phyloP scores from a whole-genome alignment of 2,888 invertebrate genomes.

The Drosophila eohydei region DNA sequence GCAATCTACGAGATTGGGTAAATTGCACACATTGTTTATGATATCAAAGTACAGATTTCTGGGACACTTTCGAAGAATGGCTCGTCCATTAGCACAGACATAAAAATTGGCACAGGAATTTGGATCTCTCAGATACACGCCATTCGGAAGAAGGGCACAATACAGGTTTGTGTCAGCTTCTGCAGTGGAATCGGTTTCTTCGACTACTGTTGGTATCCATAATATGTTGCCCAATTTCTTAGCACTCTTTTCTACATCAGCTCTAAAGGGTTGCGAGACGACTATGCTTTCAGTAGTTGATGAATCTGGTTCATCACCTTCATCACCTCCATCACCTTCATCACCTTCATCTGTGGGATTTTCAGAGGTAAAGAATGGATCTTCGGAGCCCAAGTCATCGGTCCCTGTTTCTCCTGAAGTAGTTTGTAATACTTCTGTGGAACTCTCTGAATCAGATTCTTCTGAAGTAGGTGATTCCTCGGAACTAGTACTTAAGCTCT shows the following conservation, averaged over 20 bases:
- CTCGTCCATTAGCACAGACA: conserved; percentile 11
- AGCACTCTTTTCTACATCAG: background rate
- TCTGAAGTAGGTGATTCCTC: conserved; percentile 8
- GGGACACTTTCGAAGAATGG: conserved; percentile 6
- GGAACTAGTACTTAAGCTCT: background rate
- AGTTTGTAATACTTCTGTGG: background rate
- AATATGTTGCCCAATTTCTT: background rate
- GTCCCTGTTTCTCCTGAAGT: background rate
- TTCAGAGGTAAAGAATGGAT: background rate
- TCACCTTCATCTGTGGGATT: background rate
- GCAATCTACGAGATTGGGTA: conserved; percentile 7
- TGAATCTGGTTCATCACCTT: background rate
- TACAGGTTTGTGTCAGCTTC: background rate
- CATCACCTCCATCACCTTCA: background rate
- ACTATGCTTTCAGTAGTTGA: background rate
- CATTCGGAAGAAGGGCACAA: conserved; percentile 8
- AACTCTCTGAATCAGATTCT: background rate
- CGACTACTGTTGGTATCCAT: background rate
- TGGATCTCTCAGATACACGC: conserved; percentile 1
- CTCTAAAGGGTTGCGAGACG: background rate
- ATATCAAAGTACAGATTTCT: conserved; percentile 12
- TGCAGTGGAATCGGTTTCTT: background rate
- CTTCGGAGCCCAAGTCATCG: background rate
- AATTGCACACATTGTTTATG: conserved; percentile 4
- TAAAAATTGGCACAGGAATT: conserved; percentile 8